Evolutionary conservation across 2,888 invertebrate genomes (phyloP).

Genomic region (Tenthredo notha): DNA sequence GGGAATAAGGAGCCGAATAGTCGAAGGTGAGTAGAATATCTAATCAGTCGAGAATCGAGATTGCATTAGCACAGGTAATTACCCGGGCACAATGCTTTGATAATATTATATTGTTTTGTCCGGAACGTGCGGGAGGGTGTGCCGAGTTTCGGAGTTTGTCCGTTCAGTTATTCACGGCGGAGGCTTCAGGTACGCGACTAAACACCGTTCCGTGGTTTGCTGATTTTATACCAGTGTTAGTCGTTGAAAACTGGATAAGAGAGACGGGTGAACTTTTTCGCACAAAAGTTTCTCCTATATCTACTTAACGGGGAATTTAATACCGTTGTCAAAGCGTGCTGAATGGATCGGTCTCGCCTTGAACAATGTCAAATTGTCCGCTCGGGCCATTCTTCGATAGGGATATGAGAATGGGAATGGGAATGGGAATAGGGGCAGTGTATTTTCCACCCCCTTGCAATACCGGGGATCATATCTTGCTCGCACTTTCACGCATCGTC

Average conservation of each 20-base stretch:
- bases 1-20: not conserved
- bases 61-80: conserved; percentile 77
- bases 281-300: not conserved
- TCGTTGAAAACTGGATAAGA: not conserved
- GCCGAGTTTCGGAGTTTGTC: not conserved
- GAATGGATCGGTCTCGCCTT: conserved; percentile 47
- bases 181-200: conserved; percentile 11
- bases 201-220: conserved; percentile 35
- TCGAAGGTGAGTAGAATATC: conserved; percentile 71
- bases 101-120: conserved; percentile 74
- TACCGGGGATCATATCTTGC: conserved; percentile 61
- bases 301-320: conserved; percentile 36
- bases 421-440: too few species aligned
- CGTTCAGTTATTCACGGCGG: conserved; percentile 31
- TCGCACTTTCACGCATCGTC: conserved; percentile 64
- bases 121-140: conserved; percentile 38
- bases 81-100: conserved; percentile 77
- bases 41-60: conserved; percentile 75
- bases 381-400: not conserved
- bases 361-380: conserved; percentile 50
- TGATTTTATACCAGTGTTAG: not conserved
- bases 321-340: conserved; percentile 34
- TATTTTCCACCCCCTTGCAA: not conserved
- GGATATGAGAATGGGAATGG: not conserved
- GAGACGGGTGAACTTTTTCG: not conserved